Percentiles rank a stretch among this genome's conserved stretches.
Evolutionary conservation across 2,888 invertebrate species (phyloP).

Genomic region (Notodonta dromedarius): DNA sequence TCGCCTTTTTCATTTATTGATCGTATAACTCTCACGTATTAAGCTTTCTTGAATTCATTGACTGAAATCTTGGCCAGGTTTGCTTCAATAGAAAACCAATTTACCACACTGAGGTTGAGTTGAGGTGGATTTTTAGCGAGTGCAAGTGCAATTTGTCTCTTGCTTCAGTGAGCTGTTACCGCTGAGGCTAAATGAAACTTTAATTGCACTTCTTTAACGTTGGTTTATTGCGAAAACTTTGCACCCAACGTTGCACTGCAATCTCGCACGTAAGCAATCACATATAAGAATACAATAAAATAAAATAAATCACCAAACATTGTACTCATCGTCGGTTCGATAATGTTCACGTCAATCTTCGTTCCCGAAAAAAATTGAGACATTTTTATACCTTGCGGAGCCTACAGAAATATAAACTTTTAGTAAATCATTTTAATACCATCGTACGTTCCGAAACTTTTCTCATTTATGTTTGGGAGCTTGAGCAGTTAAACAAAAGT

Average conservation of each 20-base stretch:
- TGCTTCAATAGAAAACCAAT: slow-evolving; percentile 12
- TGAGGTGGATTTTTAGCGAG: slow-evolving; percentile 11
- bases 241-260: slow-evolving; percentile 8
- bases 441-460: slow-evolving; percentile 40
- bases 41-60: too few relatives aligned
- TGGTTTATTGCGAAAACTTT: slow-evolving; percentile 24
- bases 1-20: too few relatives aligned
- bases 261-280: slow-evolving; percentile 4
- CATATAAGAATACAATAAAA: too few relatives aligned
- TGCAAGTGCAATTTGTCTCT: slow-evolving; percentile 29
- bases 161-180: slow-evolving; percentile 16
- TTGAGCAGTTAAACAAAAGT: slow-evolving; percentile 29
- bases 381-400: slow-evolving; percentile 11
- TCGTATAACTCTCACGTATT: too few relatives aligned
- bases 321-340: background rate
- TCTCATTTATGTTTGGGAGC: slow-evolving; percentile 45
- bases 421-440: slow-evolving; percentile 19
- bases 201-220: slow-evolving; percentile 32
- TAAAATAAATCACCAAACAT: background rate
- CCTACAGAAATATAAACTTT: slow-evolving; percentile 11
- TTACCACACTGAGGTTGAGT: slow-evolving; percentile 18
- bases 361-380: background rate
- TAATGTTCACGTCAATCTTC: background rate
- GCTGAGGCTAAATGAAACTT: slow-evolving; percentile 31
- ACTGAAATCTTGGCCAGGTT: too few relatives aligned